phyloP scores from a whole-genome alignment of 2,113 vertebrate species.

The Numida meleagris region DNA sequence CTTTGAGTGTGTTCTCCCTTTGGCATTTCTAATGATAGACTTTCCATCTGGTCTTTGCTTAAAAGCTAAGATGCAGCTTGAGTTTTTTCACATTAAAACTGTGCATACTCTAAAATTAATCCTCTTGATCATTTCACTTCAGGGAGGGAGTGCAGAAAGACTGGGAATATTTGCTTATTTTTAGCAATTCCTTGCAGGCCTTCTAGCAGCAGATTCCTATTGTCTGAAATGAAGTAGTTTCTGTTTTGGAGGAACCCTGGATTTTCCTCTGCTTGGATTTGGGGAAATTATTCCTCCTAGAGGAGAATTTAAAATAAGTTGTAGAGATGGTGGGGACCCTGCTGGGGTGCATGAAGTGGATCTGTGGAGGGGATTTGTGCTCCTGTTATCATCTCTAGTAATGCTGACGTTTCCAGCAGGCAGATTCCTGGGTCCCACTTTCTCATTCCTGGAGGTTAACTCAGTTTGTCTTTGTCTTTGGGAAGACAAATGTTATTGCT shows the following conservation, averaged over 20 bases:
- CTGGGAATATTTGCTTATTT: constrained; percentile 47
- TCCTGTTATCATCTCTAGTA: background rate
- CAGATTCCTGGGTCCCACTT: background rate
- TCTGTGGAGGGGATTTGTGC: background rate
- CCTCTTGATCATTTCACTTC: constrained; percentile 56
- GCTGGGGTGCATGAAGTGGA: background rate
- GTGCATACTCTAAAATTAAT: constrained; percentile 49
- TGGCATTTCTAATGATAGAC: constrained; percentile 72
- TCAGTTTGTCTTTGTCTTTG: too few relatives aligned
- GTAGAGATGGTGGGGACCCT: background rate
- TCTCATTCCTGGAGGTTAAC: background rate
- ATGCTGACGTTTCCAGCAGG: background rate
- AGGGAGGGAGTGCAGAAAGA: constrained; percentile 13
- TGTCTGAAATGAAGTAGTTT: background rate
- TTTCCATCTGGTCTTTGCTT: constrained; percentile 69
- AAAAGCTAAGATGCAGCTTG: constrained; percentile 56
- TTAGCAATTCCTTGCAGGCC: background rate
- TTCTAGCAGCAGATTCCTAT: background rate
- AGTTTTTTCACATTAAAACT: constrained; percentile 20
- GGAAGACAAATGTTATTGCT: background rate
- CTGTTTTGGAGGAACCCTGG: background rate
- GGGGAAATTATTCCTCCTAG: background rate
- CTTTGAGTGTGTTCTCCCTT: constrained; percentile 59
- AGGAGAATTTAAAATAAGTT: background rate
- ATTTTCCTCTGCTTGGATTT: background rate